These are phyloP conservation scores for Neotoxoptera formosana DNA, from an alignment of 1,140 invertebrate genomes.

Conservation along the genomic window DNA sequence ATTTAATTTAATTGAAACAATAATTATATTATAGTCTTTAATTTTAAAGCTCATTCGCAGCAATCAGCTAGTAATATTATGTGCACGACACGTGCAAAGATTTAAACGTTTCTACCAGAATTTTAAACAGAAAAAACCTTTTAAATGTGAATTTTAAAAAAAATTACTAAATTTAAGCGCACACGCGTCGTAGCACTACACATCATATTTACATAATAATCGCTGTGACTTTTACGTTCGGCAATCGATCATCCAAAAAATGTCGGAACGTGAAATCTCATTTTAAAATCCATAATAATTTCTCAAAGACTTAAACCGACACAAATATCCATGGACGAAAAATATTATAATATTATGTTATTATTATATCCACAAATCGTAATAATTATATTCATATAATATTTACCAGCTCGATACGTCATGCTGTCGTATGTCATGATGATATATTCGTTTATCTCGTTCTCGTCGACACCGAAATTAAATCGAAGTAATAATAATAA, in stretches of 20 bases:
- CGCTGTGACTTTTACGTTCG: neutral
- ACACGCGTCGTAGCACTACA: too few species aligned
- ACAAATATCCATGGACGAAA: neutral
- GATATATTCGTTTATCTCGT: neutral
- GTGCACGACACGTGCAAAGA: neutral
- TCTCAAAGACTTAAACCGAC: neutral
- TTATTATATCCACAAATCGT: neutral
- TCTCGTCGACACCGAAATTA: neutral
- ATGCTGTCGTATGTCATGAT: neutral
- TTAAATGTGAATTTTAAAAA: neutral
- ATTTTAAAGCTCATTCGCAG: neutral
- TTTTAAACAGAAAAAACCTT: neutral
- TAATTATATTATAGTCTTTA: neutral
- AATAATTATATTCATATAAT: too few species aligned
- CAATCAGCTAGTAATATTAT: neutral
- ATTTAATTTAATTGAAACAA: neutral
- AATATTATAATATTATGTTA: too few species aligned
- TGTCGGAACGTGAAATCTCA: neutral
- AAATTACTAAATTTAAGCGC: neutral
- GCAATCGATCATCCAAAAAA: neutral
- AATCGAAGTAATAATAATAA: neutral
- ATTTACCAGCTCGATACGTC: neutral
- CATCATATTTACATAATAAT: neutral
- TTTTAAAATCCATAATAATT: neutral
- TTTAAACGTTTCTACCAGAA: neutral